Evolutionary conservation across 2,888 invertebrate species (phyloP), one percentile per base, ranked within the genome.

Genomic region (Uloborus plumipes): DNA sequence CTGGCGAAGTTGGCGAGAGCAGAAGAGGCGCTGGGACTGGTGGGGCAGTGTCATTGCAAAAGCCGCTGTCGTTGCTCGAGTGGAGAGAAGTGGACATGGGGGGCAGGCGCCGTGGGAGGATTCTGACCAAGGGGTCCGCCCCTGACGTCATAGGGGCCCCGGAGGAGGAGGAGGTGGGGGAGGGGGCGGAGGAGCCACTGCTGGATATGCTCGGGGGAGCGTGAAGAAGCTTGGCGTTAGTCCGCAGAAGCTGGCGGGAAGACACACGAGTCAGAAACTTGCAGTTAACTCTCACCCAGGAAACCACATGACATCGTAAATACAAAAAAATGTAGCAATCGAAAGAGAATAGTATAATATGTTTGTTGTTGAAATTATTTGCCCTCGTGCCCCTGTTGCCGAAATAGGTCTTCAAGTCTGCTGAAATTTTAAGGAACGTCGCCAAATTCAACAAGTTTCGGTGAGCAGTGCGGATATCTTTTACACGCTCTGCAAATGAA

Each of bases 61-160:
- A 96, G 18, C 96, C 96, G 86, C 95, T 95, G 89, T 96, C 96
- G 89, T 96, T 96, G 88, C 95, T 95, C 89, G 95, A 95, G 89
- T 96, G 95, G 86, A 96, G 92, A 76, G 86, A 86, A 20, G 85
- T 73, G 26, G 85, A 84, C 51, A 84, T 74, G 73, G 76, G 76
- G 11, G 83, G 81, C 7, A 81, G 74, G 14, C 86, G 86, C 11
- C 85, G 53, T 31, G 86, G 86, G 39, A 66, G 47, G 69, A 79
- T 72, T 53, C 78, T 79, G 66, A 79, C 78, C 78, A 80, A 73
- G 74, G 74, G 70, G 50, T 80, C 79, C 73, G n/a, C 26, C 14
- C 73, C 77, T 53, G 79, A 61, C 53, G 79, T 74, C 74, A 84
- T 14, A 77, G 85, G 64, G 67, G 79, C n/a, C 55, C 78, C 67